phyloP scores from a whole-genome alignment of 2,113 vertebrate genomes.

The Vulpes lagopus region DNA sequence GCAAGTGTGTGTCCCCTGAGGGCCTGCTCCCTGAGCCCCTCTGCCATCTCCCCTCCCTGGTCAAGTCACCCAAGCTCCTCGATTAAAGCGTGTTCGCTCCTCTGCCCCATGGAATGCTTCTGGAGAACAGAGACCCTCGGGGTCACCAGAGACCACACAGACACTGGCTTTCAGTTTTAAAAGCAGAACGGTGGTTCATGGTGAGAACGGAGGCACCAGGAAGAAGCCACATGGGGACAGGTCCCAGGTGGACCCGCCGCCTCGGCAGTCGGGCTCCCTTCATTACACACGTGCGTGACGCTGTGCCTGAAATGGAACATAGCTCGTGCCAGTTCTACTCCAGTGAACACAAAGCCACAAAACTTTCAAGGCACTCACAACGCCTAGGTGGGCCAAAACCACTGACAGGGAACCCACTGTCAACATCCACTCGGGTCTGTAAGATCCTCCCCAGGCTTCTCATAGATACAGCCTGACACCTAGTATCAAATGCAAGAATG shows the following conservation, averaged over 20 bases:
- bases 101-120: background rate
- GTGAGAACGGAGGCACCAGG: background rate
- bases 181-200: background rate
- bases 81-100: background rate
- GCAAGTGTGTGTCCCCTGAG: background rate
- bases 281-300: fast-evolving
- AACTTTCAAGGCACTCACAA: background rate
- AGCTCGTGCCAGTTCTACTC: background rate
- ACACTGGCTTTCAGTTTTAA: background rate
- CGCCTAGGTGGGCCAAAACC: background rate
- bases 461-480: background rate
- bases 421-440: background rate
- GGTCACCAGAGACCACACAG: background rate
- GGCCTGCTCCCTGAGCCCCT: background rate
- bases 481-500: background rate
- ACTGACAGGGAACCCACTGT: background rate
- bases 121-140: background rate
- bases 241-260: background rate
- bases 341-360: background rate
- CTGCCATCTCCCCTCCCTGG: background rate
- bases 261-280: background rate
- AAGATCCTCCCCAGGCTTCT: background rate
- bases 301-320: background rate
- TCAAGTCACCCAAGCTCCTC: background rate
- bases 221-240: background rate